These are phyloP conservation scores for Hymenopus coronatus DNA, from an alignment of 2,888 invertebrate species.

Conservation along the genomic window DNA sequence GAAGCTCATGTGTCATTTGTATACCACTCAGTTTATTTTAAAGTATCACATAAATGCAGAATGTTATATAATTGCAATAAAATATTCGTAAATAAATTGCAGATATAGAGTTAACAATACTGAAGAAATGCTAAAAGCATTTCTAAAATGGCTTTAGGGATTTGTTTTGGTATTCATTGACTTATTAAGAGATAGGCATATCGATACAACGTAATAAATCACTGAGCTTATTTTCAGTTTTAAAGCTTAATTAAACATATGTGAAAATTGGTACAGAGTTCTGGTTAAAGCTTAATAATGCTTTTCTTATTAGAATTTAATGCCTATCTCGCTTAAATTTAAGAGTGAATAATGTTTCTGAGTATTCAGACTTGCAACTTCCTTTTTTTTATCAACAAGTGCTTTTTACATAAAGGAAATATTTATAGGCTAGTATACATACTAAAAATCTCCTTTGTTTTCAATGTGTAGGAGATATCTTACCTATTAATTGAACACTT, in stretches of 20 bases:
- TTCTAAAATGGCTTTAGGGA: neutral
- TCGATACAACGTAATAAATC: neutral
- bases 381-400: slow-evolving; percentile 1
- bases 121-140: neutral
- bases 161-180: neutral
- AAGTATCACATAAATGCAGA: neutral
- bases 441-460: slow-evolving; percentile 17
- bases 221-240: neutral
- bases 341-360: neutral
- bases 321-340: neutral
- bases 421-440: slow-evolving; percentile 20
- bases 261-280: neutral
- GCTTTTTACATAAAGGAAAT: slow-evolving; percentile 23
- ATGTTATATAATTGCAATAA: neutral
- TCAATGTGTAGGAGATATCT: neutral
- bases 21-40: neutral
- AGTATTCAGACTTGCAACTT: neutral
- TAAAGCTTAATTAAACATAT: neutral
- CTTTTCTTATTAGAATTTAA: neutral
- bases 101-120: neutral
- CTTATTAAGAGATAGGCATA: neutral
- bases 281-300: neutral
- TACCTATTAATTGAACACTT: slow-evolving; percentile 26
- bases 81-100: neutral
- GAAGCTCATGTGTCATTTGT: neutral